Percentiles rank a stretch among this genome's conserved stretches.
Evolutionary conservation across 2,888 invertebrate species (phyloP).

Genomic region (Patella pellucida): DNA sequence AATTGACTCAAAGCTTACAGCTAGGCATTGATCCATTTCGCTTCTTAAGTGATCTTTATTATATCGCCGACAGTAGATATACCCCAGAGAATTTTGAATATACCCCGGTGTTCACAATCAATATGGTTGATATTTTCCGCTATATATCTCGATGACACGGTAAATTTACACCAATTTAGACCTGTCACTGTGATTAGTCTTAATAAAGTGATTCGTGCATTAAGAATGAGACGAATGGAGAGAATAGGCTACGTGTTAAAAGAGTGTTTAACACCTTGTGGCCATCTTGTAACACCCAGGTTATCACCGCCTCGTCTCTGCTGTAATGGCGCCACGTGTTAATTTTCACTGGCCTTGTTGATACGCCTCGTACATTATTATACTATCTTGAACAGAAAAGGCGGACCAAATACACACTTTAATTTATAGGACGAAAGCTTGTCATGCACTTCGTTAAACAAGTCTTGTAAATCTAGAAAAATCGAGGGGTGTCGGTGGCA

Average conservation of each 20-base stretch:
- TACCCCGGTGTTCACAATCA: background rate
- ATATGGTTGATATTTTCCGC: constrained; percentile 1
- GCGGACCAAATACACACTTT: no score
- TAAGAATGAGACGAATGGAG: background rate
- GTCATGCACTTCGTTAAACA: no score
- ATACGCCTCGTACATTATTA: no score
- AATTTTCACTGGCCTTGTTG: no score
- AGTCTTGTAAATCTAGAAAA: no score
- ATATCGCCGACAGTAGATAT: background rate
- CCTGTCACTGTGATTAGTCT: constrained; percentile 3
- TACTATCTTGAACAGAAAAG: no score
- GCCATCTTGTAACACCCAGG: background rate
- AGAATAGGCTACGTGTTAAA: background rate
- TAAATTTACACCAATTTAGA: constrained; percentile 10
- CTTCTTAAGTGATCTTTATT: background rate
- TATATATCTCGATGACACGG: background rate
- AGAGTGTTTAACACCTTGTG: background rate
- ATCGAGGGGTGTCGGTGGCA: no score
- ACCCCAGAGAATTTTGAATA: background rate
- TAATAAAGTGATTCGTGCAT: constrained; percentile 9
- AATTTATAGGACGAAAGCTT: no score
- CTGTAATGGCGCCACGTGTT: background rate
- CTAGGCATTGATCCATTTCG: constrained; percentile 7
- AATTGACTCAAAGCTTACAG: constrained; percentile 10
- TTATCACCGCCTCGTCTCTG: background rate